Base-by-base conservation (phyloP, 2,113 vertebrate genomes). In the Perca fluviatilis region DNA sequence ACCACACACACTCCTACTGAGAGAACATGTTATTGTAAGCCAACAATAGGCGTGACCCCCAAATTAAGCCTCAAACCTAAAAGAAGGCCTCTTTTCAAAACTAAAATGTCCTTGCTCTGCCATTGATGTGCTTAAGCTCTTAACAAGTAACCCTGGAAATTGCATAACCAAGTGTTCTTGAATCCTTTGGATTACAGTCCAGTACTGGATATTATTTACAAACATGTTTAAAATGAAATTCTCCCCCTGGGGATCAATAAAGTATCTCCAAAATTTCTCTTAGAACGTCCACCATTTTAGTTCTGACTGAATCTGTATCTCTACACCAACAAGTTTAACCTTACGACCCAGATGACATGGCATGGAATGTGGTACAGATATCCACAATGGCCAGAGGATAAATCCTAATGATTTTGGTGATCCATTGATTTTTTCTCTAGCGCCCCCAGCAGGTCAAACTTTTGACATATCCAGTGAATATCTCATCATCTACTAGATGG, bases 21-120 rank as follows among this genome's bases (percentile, higher is more conserved):
- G 33, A 78, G 18, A 53, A 88, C 30, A 49, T 64, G 47, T 21
- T 76, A 25, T 72, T 9, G 63, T 66, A 73, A 77, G 63, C 25
- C 47, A 6, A 30, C 40, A 49, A 46, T 23, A 47, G 47, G 19
- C 21, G 1, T 8, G n/a, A 69, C 70, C 62, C 9, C 2, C 33
- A 54, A 63, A 74, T 66, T 5, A 75, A 72, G 49, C 64, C 46
- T 54, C n/a, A 12, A 61, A 84, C 56, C 58, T 58, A 23, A 70
- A 74, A 70, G 21, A 25, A 23, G 2, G 13, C 1, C 16, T 68
- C 54, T 77, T 63, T 36, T 25, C 4, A 15, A 18, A 62, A 18
- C 12, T 21, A 33, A 51, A 56, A 54, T 43, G 36, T 82, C 46
- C 23, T 72, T 61, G 49, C 8, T 27, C 14, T 61, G 18, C 18